phyloP scores from a whole-genome alignment of 2,797 vertebrate species.

The Lates japonicus region DNA sequence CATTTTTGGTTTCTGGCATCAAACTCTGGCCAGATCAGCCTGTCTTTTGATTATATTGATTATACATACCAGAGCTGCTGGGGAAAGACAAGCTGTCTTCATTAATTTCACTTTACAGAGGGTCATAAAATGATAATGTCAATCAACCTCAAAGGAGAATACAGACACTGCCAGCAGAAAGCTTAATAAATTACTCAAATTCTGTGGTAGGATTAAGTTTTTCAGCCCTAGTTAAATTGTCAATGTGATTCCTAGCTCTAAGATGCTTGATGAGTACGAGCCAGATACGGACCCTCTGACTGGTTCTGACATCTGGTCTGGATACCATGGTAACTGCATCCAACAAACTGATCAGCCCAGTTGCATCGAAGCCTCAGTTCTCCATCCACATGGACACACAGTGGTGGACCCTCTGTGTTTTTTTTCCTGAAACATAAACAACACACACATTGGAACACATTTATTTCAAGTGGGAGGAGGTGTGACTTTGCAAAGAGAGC shows the following conservation, averaged over 20 bases:
- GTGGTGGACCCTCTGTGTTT: conserved; percentile 12
- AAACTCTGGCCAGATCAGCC: neutral
- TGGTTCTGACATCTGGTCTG: conserved; percentile 44
- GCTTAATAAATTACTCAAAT: neutral
- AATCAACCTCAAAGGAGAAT: conserved; percentile 7
- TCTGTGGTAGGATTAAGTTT: neutral
- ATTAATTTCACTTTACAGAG: conserved; percentile 12
- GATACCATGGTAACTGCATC: conserved; percentile 60
- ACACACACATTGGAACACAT: conserved; percentile 17
- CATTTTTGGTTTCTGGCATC: neutral
- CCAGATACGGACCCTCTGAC: conserved; percentile 28
- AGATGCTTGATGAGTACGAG: neutral
- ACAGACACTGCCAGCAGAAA: neutral
- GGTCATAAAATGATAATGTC: conserved; percentile 12
- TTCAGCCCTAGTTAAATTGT: neutral
- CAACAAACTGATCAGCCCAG: conserved; percentile 16
- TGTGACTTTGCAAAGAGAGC: conserved; percentile 47
- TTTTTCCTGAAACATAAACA: neutral
- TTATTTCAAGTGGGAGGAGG: conserved; percentile 36
- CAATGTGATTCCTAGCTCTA: neutral
- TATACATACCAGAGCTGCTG: neutral
- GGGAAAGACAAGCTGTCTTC: conserved; percentile 2
- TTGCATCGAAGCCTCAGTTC: conserved; percentile 10
- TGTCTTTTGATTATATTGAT: conserved; percentile 8
- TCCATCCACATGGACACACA: conserved; percentile 22